Percentiles rank a stretch among this genome's conserved stretches.
phyloP scores from a whole-genome alignment of 1,140 invertebrate genomes.

The Drosophila eugracilis region DNA sequence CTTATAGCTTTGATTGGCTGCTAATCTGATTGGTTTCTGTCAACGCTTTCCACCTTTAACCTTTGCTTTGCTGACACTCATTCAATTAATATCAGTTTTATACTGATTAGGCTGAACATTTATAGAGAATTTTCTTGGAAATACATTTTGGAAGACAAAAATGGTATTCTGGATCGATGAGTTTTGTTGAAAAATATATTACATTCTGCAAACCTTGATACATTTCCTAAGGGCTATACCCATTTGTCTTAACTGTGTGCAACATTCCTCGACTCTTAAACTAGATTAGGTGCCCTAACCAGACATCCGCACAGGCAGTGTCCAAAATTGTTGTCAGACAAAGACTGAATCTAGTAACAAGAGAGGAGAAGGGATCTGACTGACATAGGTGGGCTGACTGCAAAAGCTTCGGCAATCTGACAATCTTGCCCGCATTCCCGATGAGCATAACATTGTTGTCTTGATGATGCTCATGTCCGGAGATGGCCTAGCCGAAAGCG shows the following conservation, averaged over 20 bases:
- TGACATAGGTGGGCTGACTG: background rate
- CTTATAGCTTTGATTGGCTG: constrained; percentile 50
- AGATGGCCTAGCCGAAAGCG: constrained; percentile 11
- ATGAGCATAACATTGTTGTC: constrained; percentile 46
- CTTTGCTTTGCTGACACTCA: background rate
- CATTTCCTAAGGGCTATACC: background rate
- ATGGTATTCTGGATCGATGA: too few species aligned
- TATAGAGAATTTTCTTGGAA: background rate
- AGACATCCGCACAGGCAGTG: background rate
- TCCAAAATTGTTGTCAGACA: background rate
- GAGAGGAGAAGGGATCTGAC: background rate
- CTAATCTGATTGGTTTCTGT: constrained; percentile 55
- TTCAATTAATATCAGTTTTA: background rate
- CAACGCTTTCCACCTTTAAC: background rate
- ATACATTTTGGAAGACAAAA: too few species aligned
- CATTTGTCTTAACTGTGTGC: background rate
- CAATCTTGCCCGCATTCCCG: constrained; percentile 43
- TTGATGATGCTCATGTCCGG: constrained; percentile 54
- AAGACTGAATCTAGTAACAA: background rate
- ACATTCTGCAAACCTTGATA: too few species aligned
- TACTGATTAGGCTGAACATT: too few species aligned
- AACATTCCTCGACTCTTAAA: background rate
- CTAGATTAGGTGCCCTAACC: constrained; percentile 1
- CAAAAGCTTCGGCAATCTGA: constrained; percentile 34
- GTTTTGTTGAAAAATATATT: too few species aligned